Evolutionary conservation across 35 echinoderm and acorn worm genomes (phyloP).

Genomic region (Lytechinus variegatus): DNA sequence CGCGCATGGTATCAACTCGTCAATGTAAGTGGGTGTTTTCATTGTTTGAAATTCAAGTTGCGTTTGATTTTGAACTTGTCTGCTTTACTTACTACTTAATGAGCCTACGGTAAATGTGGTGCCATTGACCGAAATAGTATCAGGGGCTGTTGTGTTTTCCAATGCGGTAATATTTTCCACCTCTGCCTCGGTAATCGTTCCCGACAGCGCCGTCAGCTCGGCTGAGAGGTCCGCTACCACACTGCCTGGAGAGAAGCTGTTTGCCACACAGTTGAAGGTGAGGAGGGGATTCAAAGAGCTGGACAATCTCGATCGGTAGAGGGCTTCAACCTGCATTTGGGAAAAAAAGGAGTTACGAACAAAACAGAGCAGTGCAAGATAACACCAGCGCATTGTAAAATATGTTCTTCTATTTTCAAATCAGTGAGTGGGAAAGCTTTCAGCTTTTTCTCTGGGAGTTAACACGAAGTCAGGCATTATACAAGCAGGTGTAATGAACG

Average conservation of each 20-base stretch:
- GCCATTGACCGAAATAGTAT: background rate
- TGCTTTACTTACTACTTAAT: background rate
- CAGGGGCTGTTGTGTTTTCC: background rate
- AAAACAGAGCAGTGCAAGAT: no score
- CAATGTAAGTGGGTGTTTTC: no score
- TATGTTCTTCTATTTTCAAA: no score
- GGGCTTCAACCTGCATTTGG: background rate
- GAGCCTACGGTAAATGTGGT: background rate
- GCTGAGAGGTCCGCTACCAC: background rate
- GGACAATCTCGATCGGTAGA: background rate
- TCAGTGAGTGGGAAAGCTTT: no score
- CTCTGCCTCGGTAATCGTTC: background rate
- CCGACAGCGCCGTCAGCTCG: background rate
- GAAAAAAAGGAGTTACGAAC: background rate
- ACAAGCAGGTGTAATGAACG: no score
- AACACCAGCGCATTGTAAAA: no score
- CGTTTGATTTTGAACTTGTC: no score
- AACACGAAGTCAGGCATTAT: no score
- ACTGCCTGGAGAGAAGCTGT: background rate
- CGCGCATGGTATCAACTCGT: no score
- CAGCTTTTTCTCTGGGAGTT: no score
- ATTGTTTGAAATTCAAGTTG: no score
- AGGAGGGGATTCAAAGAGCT: background rate
- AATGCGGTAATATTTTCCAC: background rate
- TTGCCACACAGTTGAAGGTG: background rate